These are phyloP conservation scores for Catocala nupta DNA, from an alignment of 2,888 invertebrate species.

Conservation along the genomic window DNA sequence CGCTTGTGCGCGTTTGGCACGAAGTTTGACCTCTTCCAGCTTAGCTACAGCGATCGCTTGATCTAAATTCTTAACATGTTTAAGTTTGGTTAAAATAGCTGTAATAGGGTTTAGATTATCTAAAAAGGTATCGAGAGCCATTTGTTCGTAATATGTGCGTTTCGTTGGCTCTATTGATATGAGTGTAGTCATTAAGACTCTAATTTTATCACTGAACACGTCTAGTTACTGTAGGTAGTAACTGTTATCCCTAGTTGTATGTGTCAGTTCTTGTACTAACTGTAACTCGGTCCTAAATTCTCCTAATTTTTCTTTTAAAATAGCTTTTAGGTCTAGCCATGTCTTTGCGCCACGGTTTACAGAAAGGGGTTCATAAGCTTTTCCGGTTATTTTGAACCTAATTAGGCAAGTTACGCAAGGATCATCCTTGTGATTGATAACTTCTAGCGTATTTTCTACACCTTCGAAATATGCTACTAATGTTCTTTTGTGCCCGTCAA, in stretches of 20 bases:
- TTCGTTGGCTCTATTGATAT: conserved; percentile 10
- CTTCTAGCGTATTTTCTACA: conserved; percentile 50
- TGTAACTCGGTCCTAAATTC: background rate
- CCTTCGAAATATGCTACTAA: conserved; percentile 42
- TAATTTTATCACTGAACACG: background rate
- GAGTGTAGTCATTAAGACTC: background rate
- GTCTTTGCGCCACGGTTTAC: background rate
- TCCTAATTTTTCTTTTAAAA: background rate
- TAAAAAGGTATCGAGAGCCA: conserved; percentile 39
- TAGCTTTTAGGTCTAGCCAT: background rate
- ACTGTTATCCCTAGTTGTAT: background rate
- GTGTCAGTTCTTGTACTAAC: background rate
- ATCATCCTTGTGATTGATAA: conserved; percentile 27
- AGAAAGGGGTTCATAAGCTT: background rate
- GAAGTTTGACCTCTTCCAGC: conserved; percentile 35
- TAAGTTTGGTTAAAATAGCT: conserved; percentile 32
- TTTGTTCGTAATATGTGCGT: conserved; percentile 35
- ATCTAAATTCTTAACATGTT: conserved; percentile 32
- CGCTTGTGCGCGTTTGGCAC: background rate
- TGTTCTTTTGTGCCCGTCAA: conserved; percentile 47
- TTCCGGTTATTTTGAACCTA: background rate
- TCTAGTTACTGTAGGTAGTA: no score
- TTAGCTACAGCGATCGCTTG: conserved; percentile 42
- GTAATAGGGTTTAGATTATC: conserved; percentile 45
- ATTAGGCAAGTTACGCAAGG: background rate